These are phyloP conservation scores for Drosophila tsacasi DNA, from an alignment of 1,140 invertebrate genomes.

Conservation along the genomic window DNA sequence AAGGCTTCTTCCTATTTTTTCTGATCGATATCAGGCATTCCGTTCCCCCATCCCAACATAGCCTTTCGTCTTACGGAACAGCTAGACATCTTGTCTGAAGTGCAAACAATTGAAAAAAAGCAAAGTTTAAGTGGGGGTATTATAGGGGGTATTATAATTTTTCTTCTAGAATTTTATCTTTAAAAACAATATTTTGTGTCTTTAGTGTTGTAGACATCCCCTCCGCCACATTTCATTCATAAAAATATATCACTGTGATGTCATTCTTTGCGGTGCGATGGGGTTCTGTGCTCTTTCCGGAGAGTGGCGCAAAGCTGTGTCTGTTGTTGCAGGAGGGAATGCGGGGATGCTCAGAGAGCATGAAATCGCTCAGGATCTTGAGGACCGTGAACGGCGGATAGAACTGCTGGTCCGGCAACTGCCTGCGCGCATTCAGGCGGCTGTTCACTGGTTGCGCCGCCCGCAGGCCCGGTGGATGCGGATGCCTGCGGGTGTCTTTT, in stretches of 20 bases:
- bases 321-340: conserved; percentile 3
- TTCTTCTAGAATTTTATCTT: no score
- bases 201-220: background rate
- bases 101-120: no score
- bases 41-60: no score
- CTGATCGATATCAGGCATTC: no score
- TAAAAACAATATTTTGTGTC: no score
- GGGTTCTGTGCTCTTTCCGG: conserved; percentile 3
- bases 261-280: conserved; percentile 1
- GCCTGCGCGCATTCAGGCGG: conserved; percentile 2
- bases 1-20: no score
- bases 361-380: background rate
- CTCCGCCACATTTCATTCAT: conserved; percentile 3
- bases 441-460: conserved; percentile 3
- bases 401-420: conserved; percentile 3
- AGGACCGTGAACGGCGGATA: conserved; percentile 3
- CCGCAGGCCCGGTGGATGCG: background rate
- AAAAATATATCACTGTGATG: conserved; percentile 1
- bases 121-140: no score
- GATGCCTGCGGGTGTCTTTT: conserved; percentile 1
- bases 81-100: no score
- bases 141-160: no score
- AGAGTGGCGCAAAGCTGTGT: conserved; percentile 3
- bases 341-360: conserved; percentile 1
- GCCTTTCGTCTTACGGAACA: no score